phyloP scores from a whole-genome alignment of 2,113 vertebrate genomes.

The Bujurquina vittata region DNA sequence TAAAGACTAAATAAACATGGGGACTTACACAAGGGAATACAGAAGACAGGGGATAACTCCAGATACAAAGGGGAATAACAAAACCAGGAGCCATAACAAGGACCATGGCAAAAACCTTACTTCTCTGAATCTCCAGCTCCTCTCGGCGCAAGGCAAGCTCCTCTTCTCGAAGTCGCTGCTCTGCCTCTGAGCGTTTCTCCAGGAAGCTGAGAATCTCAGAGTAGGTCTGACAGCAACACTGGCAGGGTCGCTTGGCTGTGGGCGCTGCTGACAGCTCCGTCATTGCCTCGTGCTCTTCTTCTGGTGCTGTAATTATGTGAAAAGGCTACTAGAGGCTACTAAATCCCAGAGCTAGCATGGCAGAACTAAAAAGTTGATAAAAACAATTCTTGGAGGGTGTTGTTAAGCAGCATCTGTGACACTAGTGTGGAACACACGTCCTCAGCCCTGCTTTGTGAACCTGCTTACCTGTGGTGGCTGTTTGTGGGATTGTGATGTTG shows the following conservation, averaged over 20 bases:
- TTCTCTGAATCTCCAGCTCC: conserved; percentile 82
- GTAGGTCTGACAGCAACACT: conserved; percentile 85
- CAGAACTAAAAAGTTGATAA: neutral
- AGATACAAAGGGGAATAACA: neutral
- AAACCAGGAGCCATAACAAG: neutral
- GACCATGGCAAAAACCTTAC: conserved; percentile 29
- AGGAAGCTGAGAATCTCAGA: conserved; percentile 83
- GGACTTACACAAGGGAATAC: neutral
- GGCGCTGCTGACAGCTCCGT: conserved; percentile 68
- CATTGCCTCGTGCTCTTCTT: conserved; percentile 70
- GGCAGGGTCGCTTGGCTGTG: conserved; percentile 78
- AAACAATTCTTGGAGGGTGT: no score
- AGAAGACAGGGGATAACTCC: neutral
- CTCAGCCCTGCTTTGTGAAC: neutral
- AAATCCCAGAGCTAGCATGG: neutral
- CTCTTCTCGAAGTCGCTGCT: conserved; percentile 83
- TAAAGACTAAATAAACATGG: neutral
- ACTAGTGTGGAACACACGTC: neutral
- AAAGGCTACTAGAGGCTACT: neutral
- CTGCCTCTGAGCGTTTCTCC: conserved; percentile 82
- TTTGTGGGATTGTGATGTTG: conserved; percentile 58
- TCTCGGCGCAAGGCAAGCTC: conserved; percentile 80
- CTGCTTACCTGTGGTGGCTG: conserved; percentile 43
- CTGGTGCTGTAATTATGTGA: conserved; percentile 50
- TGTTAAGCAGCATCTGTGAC: neutral